Conservation (phyloP, 2,797 vertebrate genomes). For the Schizothorax lantsangensis region DNA sequence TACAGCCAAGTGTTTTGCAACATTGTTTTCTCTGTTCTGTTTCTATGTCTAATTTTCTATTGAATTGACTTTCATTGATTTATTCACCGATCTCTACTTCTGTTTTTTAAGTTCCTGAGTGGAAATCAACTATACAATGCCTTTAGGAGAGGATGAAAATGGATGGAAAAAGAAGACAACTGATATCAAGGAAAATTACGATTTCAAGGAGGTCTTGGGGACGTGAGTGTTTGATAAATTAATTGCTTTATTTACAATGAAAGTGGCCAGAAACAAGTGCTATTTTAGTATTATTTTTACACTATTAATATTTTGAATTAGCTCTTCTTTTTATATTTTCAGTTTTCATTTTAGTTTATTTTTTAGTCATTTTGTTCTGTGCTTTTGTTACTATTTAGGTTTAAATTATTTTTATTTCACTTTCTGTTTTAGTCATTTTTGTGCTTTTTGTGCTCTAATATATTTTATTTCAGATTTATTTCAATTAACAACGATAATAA, state of each 20-base stretch:
- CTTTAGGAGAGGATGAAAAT: conserved; percentile 83
- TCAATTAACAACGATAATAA: not conserved
- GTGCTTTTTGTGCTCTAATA: not conserved
- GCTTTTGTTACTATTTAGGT: too few relatives aligned
- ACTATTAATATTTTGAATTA: not conserved
- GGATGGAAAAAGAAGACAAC: conserved; percentile 86
- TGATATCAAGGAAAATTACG: conserved; percentile 84
- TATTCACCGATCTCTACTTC: conserved; percentile 42
- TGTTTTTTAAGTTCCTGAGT: conserved; percentile 69
- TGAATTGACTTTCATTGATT: not conserved
- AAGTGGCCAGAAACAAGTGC: not conserved
- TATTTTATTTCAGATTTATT: not conserved
- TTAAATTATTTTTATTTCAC: not conserved
- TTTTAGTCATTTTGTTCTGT: not conserved
- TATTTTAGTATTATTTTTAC: not conserved
- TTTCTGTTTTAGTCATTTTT: not conserved
- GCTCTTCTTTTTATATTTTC: not conserved
- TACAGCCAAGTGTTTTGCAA: not conserved
- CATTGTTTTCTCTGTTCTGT: not conserved
- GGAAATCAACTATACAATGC: conserved; percentile 78
- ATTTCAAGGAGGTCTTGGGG: conserved; percentile 86
- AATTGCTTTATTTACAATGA: conserved; percentile 3
- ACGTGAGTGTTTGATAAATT: conserved; percentile 74
- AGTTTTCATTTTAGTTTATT: not conserved
- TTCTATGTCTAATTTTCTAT: not conserved